Percentiles rank a stretch among this genome's conserved stretches.
phyloP scores from a whole-genome alignment of 2,888 invertebrate species.

The Protonemura montana region DNA sequence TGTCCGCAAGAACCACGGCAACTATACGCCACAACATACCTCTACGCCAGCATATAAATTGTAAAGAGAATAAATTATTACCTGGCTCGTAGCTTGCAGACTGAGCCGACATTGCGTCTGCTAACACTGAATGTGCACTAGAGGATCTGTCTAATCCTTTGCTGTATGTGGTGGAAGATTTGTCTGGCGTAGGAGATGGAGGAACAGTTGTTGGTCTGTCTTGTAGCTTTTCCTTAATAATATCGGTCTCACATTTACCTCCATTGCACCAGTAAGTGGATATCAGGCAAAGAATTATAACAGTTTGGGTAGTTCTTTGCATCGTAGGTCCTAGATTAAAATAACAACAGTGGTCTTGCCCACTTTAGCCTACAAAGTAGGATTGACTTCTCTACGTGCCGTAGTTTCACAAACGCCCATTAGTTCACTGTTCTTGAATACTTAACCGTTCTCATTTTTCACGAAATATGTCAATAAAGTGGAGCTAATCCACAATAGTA shows the following conservation, averaged over 20 bases:
- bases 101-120: conserved; percentile 34
- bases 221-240: conserved; percentile 42
- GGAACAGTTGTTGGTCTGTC: conserved; percentile 38
- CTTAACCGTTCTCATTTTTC: neutral
- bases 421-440: neutral
- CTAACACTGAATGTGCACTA: conserved; percentile 43
- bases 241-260: conserved; percentile 44
- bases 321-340: conserved; percentile 43
- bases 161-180: conserved; percentile 44
- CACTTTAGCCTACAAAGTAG: conserved; percentile 7
- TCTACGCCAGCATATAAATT: too few species aligned
- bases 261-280: conserved; percentile 46
- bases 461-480: neutral
- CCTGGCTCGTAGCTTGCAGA: conserved; percentile 48
- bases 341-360: neutral
- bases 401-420: neutral
- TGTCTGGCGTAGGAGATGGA: conserved; percentile 10
- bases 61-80: conserved; percentile 33
- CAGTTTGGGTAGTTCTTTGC: conserved; percentile 45
- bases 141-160: conserved; percentile 39
- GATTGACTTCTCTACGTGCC: neutral
- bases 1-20: too few species aligned
- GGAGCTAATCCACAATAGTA: neutral
- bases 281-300: conserved; percentile 47
- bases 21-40: neutral